These are phyloP conservation scores for Nothura maculosa DNA, from an alignment of 2,797 vertebrate species.

Conservation along the genomic window DNA sequence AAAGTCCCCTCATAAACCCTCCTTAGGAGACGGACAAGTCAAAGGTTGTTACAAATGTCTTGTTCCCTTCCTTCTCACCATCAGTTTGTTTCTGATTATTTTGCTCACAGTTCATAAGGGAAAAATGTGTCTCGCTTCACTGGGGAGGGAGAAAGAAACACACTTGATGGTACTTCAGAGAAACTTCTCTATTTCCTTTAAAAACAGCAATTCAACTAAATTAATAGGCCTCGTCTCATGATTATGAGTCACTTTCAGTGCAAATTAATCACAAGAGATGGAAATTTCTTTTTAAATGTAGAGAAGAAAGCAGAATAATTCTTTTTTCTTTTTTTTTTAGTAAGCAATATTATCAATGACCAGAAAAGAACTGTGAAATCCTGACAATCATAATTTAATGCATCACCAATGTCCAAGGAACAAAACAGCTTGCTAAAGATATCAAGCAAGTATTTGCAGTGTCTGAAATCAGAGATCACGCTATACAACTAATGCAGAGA, in stretches of 20 bases:
- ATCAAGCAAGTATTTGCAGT: neutral
- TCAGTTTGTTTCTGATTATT: conserved; percentile 46
- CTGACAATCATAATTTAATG: neutral
- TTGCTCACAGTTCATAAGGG: neutral
- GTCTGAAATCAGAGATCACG: neutral
- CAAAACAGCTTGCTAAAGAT: neutral
- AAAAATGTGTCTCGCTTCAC: neutral
- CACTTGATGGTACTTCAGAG: conserved; percentile 23
- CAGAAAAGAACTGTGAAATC: neutral
- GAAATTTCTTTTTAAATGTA: conserved; percentile 26
- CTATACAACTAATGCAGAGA: neutral
- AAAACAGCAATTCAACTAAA: conserved; percentile 34
- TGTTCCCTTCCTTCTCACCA: neutral
- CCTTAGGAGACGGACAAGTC: neutral
- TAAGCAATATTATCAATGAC: neutral
- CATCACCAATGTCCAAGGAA: neutral
- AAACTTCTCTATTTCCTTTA: conserved; percentile 23
- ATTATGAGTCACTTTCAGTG: conserved; percentile 36
- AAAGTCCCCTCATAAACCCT: neutral
- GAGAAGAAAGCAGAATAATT: neutral
- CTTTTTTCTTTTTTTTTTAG: neutral
- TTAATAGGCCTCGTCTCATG: conserved; percentile 5
- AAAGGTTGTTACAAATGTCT: neutral
- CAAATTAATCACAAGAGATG: conserved; percentile 32
- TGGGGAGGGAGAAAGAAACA: neutral